These are phyloP conservation scores for Cichlasoma orientale DNA, from an alignment of 2,797 vertebrate genomes.

Conservation along the genomic window DNA sequence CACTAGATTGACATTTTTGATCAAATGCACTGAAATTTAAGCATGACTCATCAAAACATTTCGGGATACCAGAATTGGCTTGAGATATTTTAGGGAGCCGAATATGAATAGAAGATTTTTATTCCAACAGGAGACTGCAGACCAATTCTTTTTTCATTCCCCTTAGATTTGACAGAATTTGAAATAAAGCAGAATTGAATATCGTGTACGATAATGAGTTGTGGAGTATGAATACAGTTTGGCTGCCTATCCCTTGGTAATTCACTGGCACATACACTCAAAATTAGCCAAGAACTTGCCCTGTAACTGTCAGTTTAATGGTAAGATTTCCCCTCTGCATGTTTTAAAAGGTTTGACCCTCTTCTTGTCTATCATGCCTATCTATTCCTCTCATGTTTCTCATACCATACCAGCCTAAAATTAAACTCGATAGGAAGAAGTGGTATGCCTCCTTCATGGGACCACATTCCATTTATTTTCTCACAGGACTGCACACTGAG, in stretches of 20 bases:
- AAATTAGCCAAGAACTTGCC: constrained; percentile 44
- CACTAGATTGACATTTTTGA: not conserved
- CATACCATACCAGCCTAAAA: constrained; percentile 56
- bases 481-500: constrained; percentile 57
- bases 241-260: constrained; percentile 43
- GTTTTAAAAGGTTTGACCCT: constrained; percentile 48
- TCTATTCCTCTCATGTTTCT: constrained; percentile 10
- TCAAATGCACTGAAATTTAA: constrained; percentile 30
- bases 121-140: constrained; percentile 42
- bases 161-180: constrained; percentile 53
- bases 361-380: constrained; percentile 30
- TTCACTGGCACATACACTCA: constrained; percentile 40
- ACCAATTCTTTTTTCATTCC: constrained; percentile 23
- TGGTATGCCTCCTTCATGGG: constrained; percentile 33
- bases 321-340: constrained; percentile 39
- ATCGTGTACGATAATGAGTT: constrained; percentile 52
- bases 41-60: constrained; percentile 35
- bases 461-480: constrained; percentile 55
- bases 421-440: constrained; percentile 48
- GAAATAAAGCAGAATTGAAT: constrained; percentile 42
- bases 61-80: constrained; percentile 19
- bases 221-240: constrained; percentile 36
- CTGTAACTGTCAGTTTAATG: constrained; percentile 61
- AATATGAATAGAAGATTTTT: constrained; percentile 61
- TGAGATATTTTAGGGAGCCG: constrained; percentile 43